phyloP scores from a whole-genome alignment of 1,140 invertebrate species.

The Hylyphantes graminicola region DNA sequence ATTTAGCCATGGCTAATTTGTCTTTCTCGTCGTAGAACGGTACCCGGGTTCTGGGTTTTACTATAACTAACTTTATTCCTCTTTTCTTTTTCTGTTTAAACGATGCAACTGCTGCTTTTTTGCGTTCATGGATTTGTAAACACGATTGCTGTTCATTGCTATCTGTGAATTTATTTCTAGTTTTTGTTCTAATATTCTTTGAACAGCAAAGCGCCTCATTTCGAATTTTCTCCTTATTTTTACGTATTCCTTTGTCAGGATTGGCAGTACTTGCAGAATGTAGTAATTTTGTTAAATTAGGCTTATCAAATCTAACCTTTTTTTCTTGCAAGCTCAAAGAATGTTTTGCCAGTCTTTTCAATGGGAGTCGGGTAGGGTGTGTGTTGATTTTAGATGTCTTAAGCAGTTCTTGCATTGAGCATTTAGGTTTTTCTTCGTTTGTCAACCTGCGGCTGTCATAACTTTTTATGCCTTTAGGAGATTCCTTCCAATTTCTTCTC shows the following conservation, averaged over 20 bases:
- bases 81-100: no score
- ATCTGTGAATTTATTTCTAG: no score
- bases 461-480: background rate
- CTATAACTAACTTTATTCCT: no score
- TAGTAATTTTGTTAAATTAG: background rate
- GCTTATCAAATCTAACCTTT: background rate
- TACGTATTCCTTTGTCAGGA: constrained; percentile 3
- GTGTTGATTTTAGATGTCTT: constrained; percentile 1
- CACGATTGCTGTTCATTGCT: no score
- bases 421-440: background rate
- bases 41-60: constrained; percentile 49
- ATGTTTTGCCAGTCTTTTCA: constrained; percentile 6
- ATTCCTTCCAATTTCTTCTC: constrained; percentile 75
- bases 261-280: background rate
- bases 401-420: constrained; percentile 28
- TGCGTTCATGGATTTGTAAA: no score
- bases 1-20: constrained; percentile 74
- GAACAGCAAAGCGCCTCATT: no score
- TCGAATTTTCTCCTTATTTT: constrained; percentile 13
- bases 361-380: background rate
- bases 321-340: background rate
- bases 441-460: no score
- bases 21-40: constrained; percentile 77
- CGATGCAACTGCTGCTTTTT: no score
- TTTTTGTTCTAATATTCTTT: background rate